These are phyloP conservation scores for Lindbergichthys nudifrons DNA, from an alignment of 2,797 vertebrate species.

Conservation along the genomic window DNA sequence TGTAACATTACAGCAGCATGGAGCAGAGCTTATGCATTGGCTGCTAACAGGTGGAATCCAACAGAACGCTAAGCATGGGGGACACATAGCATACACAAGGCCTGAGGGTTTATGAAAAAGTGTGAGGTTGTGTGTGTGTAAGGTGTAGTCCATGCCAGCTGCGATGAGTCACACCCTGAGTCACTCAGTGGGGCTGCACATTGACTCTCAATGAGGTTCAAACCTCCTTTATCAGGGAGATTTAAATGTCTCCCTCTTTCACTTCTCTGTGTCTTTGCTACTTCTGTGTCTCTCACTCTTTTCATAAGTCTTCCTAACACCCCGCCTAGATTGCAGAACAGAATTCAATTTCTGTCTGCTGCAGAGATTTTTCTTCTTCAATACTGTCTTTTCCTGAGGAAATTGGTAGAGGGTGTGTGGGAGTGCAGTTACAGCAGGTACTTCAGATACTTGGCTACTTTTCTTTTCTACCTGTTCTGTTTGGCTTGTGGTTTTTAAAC, in stretches of 20 bases:
- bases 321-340: not conserved
- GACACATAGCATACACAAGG: conserved; percentile 42
- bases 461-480: not conserved
- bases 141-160: conserved; percentile 61
- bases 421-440: conserved; percentile 8
- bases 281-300: conserved; percentile 29
- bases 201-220: conserved; percentile 65
- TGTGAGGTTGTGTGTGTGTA: conserved; percentile 44
- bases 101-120: conserved; percentile 43
- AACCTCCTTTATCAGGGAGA: conserved; percentile 52
- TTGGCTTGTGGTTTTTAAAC: not conserved
- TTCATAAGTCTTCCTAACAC: not conserved
- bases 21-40: conserved; percentile 38
- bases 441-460: not conserved
- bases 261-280: conserved; percentile 5
- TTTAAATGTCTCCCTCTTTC: conserved; percentile 32
- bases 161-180: conserved; percentile 79
- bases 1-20: conserved; percentile 39
- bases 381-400: not conserved
- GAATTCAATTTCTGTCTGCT: conserved; percentile 26
- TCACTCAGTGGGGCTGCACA: conserved; percentile 59
- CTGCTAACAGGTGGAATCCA: conserved; percentile 63
- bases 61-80: conserved; percentile 33
- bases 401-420: not conserved
- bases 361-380: not conserved